A percentile compares a stretch with the other conserved stretches of the same genome.
These are phyloP conservation scores for Melanotaenia maccullochi DNA, from an alignment of 2,797 vertebrate genomes.

Conservation along the genomic window DNA sequence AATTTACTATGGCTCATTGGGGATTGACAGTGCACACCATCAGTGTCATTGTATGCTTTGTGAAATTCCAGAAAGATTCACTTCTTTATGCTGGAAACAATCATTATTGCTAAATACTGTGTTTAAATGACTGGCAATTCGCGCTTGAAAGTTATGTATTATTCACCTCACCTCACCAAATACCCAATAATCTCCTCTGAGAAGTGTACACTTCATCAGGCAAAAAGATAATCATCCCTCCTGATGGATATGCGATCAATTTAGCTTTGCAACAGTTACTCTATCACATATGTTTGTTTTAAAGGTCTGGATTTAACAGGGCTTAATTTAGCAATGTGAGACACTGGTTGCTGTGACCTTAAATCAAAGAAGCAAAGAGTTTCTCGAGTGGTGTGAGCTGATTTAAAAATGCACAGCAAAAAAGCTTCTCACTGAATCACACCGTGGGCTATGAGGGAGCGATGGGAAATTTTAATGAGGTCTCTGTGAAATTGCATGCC, in stretches of 20 bases:
- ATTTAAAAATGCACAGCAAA: conserved; percentile 59
- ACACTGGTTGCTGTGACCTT: conserved; percentile 43
- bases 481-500: conserved; percentile 35
- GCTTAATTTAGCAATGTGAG: conserved; percentile 49
- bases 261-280: conserved; percentile 51
- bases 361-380: conserved; percentile 44
- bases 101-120: conserved; percentile 70
- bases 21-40: conserved; percentile 64
- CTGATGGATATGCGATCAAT: conserved; percentile 59
- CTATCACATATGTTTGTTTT: conserved; percentile 41
- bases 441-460: conserved; percentile 55
- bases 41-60: conserved; percentile 67
- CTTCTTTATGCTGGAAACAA: conserved; percentile 63
- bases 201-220: conserved; percentile 63
- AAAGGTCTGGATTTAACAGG: conserved; percentile 41
- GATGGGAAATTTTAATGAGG: conserved; percentile 70
- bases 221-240: conserved; percentile 60
- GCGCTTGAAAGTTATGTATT: conserved; percentile 68
- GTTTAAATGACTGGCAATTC: conserved; percentile 64
- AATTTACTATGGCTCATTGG: conserved; percentile 76
- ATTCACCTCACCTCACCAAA: conserved; percentile 53
- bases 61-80: conserved; percentile 70
- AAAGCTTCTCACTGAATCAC: conserved; percentile 52
- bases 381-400: conserved; percentile 49
- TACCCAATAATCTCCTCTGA: conserved; percentile 59